phyloP scores from a whole-genome alignment of 2,113 vertebrate species.

The Anthoscopus minutus region DNA sequence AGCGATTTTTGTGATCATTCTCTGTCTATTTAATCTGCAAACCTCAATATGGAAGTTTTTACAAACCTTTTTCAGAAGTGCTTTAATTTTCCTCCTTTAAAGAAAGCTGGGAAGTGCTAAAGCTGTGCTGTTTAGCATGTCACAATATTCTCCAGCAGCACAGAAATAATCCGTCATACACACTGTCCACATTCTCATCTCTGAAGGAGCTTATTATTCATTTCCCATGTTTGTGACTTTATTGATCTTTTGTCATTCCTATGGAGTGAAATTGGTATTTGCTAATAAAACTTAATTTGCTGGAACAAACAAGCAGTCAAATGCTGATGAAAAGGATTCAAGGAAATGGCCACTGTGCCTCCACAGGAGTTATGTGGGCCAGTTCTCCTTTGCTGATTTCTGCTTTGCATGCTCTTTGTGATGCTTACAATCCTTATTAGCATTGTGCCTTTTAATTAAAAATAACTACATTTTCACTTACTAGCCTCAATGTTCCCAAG shows the following conservation, averaged over 20 bases:
- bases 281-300: conserved; percentile 20
- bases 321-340: background rate
- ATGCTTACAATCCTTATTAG: background rate
- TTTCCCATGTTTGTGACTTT: background rate
- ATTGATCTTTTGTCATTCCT: conserved; percentile 43
- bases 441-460: conserved; percentile 29
- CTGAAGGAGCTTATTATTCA: background rate
- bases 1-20: background rate
- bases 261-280: conserved; percentile 28
- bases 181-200: background rate
- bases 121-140: background rate
- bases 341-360: background rate
- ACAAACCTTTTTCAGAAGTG: background rate
- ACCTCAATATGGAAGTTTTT: background rate
- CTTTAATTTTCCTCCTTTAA: background rate
- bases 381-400: background rate
- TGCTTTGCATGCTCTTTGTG: background rate
- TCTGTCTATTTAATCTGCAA: background rate
- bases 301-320: conserved; percentile 40
- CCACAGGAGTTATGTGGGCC: background rate
- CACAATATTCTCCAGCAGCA: background rate
- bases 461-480: background rate
- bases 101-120: background rate
- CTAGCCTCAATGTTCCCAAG: background rate
- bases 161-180: conserved; percentile 4